Conservation (phyloP, 2,797 vertebrate genomes). For the Oophaga sylvatica region DNA sequence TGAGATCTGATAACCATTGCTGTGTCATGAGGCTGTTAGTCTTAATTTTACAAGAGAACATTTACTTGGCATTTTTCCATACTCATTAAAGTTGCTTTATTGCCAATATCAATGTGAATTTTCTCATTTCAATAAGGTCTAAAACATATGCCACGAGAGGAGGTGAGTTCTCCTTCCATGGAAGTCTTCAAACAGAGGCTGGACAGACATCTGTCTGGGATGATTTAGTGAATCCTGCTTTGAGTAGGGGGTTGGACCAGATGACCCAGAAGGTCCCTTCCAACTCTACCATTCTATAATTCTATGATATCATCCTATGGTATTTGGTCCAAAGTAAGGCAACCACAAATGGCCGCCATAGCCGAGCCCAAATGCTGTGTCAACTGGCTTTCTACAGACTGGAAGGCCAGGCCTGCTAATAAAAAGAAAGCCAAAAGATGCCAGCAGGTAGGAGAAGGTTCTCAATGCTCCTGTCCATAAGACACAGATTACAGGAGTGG, state of each 20-base stretch:
- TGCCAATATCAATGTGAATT: background rate
- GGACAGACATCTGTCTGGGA: no score
- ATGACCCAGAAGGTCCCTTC: no score
- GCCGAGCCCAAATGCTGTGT: background rate
- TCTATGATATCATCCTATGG: background rate
- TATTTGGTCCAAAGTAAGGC: background rate
- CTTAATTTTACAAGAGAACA: background rate
- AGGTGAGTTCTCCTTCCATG: no score
- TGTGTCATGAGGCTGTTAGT: background rate
- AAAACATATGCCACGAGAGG: background rate
- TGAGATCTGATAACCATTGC: background rate
- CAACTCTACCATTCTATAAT: no score
- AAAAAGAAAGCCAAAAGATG: no score
- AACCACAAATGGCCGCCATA: background rate
- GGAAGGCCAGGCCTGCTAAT: no score
- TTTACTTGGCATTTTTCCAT: background rate
- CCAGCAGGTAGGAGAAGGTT: no score
- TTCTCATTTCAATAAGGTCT: background rate
- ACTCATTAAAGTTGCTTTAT: background rate
- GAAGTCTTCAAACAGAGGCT: no score
- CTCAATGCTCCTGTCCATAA: no score
- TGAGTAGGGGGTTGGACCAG: no score
- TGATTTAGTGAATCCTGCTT: no score
- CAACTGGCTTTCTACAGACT: background rate
- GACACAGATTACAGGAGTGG: no score